Base-by-base conservation (phyloP, 92 coral and sea anemone genomes). In the Epizoanthus ramosus region DNA sequence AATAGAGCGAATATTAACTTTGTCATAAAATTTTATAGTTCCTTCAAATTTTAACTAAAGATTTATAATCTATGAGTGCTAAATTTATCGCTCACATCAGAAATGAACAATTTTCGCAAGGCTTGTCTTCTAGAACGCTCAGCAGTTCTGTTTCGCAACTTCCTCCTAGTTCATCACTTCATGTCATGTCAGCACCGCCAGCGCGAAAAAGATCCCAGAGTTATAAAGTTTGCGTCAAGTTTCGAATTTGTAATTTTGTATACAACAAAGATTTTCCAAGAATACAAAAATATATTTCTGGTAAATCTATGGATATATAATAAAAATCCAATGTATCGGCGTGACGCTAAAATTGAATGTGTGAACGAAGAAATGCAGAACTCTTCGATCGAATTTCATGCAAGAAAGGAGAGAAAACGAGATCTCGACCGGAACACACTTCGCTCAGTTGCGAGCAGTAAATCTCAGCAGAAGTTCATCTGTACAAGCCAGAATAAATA, bases 1-100 rank as follows among this genome's bases (percentile, higher is more conserved):
- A n/a, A n/a, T 65, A 16, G 57, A 18, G 12, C 41, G 35, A 10
- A 18, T 43, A 35, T 6, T 9, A 74, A 53, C 5, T 22, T 25
- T 19, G 15, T 18, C 69, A 18, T 19, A 47, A 41, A 22, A 28
- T 16, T 3, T 17, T 41, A 21, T n/a, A 18, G 18, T 5, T 47
- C 13, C 13, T n/a, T 71, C 17, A 15, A 47, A 21, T 19, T 17
- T 12, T 73, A 0, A 73, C 16, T 19, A 3, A 53, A 50, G n/a
- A 10, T 52, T 31, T 73, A 68, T 31, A 75, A 75, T 75, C 23
- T 6, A 22, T 15, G 21, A 74, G 4, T 54, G 79, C 79, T 73
- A 73, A 73, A 74, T 74, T 74, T 74, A 74, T 57, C 57, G 63
- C 35, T 61, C 21, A 14, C 54, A 23, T 59, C 71, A 61, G 16